These are phyloP conservation scores for Myotis myotis DNA, from an alignment of 2,797 vertebrate genomes.

Conservation along the genomic window DNA sequence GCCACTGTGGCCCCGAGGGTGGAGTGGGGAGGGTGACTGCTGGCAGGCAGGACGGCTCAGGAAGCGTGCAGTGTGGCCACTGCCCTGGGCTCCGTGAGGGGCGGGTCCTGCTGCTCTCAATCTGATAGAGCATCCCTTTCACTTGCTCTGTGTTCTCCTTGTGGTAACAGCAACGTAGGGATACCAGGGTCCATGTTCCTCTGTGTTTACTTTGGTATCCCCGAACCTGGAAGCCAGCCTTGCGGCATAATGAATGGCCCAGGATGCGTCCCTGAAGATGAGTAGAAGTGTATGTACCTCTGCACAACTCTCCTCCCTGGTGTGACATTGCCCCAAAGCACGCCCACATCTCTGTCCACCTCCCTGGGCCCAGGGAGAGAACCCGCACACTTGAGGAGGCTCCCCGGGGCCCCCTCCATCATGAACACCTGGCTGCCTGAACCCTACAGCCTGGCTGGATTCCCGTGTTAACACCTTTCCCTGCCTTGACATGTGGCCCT, in stretches of 20 bases:
- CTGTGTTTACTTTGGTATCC: neutral
- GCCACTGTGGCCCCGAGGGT: accelerated
- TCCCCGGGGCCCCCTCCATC: accelerated
- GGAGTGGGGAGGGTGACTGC: too few relatives aligned
- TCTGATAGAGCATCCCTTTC: too few relatives aligned
- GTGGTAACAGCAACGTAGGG: too few relatives aligned
- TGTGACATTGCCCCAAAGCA: accelerated
- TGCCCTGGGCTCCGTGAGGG: too few relatives aligned
- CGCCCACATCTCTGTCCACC: too few relatives aligned
- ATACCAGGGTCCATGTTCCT: too few relatives aligned
- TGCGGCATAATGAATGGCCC: neutral
- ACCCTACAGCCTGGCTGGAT: too few relatives aligned
- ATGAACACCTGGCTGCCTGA: neutral
- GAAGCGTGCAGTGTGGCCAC: accelerated
- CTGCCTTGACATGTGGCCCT: neutral
- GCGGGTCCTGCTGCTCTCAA: too few relatives aligned
- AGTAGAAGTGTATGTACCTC: neutral
- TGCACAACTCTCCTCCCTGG: neutral
- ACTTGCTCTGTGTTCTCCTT: too few relatives aligned
- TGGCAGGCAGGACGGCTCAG: too few relatives aligned
- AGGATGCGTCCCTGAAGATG: neutral
- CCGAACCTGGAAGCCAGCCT: neutral
- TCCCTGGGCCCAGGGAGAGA: neutral
- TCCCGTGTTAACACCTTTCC: neutral
- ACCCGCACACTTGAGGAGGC: too few relatives aligned